Conservation (phyloP, 2,888 invertebrate genomes). For the Agelastica alni region DNA sequence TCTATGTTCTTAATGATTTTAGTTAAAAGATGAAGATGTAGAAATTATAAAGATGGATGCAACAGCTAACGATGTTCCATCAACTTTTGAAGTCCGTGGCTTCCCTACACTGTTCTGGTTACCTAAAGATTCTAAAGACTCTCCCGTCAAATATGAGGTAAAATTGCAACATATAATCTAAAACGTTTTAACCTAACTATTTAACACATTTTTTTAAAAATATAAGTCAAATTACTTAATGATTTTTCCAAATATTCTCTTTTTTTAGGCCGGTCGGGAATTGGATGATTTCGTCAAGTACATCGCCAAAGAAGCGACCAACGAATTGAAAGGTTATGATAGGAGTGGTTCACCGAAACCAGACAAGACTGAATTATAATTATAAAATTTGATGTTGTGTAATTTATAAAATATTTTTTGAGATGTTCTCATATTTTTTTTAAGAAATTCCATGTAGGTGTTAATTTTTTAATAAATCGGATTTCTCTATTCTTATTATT, state of each 20-base stretch:
- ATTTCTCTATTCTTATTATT: conserved; percentile 24
- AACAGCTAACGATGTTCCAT: conserved; percentile 96
- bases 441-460: conserved; percentile 18
- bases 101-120: conserved; percentile 98
- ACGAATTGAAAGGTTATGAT: conserved; percentile 85
- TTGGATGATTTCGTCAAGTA: conserved; percentile 93
- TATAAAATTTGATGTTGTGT: conserved; percentile 25
- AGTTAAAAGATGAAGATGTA: conserved; percentile 72
- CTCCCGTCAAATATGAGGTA: conserved; percentile 86
- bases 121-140: conserved; percentile 78
- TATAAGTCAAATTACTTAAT: too few species aligned
- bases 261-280: conserved; percentile 84
- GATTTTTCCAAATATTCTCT: too few species aligned
- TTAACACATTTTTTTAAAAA: too few species aligned
- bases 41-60: conserved; percentile 98
- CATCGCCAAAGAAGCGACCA: conserved; percentile 88
- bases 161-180: too few species aligned
- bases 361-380: conserved; percentile 66
- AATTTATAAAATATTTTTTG: conserved; percentile 30
- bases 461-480: conserved; percentile 23
- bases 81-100: conserved; percentile 87
- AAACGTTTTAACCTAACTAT: too few species aligned
- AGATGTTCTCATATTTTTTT: conserved; percentile 29
- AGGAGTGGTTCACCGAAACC: conserved; percentile 73
- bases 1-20: conserved; percentile 22